Conservation (phyloP, 1,140 invertebrate species). For the Cecropterus lyciades region DNA sequence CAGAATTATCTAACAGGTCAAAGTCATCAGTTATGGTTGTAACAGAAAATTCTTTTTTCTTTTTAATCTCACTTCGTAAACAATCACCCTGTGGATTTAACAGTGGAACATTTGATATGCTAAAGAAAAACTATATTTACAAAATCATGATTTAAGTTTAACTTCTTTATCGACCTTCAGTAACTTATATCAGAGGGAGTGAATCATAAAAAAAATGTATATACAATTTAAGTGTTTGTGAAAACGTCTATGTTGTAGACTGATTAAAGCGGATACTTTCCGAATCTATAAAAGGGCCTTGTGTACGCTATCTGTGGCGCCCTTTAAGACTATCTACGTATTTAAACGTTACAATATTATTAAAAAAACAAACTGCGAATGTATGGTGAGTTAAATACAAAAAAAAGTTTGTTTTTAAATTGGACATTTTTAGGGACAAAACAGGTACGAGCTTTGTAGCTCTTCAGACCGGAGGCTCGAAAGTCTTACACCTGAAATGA, state of each 20-base stretch:
- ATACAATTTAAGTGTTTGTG: slow-evolving; percentile 18
- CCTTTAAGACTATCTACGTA: no score
- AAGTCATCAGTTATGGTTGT: slow-evolving; percentile 29
- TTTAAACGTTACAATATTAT: no score
- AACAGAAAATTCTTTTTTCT: slow-evolving; percentile 38
- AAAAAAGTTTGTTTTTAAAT: no score
- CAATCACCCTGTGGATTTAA: slow-evolving; percentile 58
- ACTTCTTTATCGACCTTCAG: slow-evolving; percentile 11
- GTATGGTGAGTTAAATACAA: no score
- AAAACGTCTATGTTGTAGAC: slow-evolving; percentile 1
- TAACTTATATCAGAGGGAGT: slow-evolving; percentile 9
- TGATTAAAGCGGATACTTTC: no score
- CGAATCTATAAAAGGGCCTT: no score
- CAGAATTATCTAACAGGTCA: slow-evolving; percentile 25
- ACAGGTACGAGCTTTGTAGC: no score
- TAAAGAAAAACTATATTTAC: slow-evolving; percentile 52
- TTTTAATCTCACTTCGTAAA: slow-evolving; percentile 58
- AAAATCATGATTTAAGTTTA: slow-evolving; percentile 40
- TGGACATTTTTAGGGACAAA: no score
- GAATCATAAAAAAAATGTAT: slow-evolving; percentile 17
- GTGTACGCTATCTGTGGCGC: no score
- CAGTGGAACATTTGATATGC: slow-evolving; percentile 55
- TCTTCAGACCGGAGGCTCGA: no score
- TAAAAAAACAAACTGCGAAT: no score
- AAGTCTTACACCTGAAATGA: no score